Evolutionary conservation across 2,797 vertebrate species (phyloP).

Genomic region (Sternotherus odoratus): DNA sequence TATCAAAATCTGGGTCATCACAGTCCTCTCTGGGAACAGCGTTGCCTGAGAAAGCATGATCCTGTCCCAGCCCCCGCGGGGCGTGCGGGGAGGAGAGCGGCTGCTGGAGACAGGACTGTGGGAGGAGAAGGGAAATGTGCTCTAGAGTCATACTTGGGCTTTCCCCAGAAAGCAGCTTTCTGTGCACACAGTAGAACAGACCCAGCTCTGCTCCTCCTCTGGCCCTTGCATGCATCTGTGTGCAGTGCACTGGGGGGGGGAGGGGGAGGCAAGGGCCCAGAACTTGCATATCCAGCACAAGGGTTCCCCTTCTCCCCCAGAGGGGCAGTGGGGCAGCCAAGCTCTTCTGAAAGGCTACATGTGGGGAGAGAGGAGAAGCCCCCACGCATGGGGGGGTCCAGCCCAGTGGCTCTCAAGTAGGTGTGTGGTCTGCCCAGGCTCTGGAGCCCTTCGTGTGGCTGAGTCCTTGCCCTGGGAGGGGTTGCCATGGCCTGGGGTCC

Average conservation of each 20-base stretch:
- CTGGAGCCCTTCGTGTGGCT: too few species aligned
- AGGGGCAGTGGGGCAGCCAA: background rate
- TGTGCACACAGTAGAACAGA: background rate
- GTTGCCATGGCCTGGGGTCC: background rate
- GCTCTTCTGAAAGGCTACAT: slow-evolving; percentile 60
- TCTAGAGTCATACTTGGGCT: background rate
- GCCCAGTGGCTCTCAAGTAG: background rate
- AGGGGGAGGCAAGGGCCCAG: too few species aligned
- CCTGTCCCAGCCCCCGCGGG: background rate
- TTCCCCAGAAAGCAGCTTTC: background rate
- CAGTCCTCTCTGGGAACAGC: background rate
- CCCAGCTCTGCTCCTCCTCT: background rate
- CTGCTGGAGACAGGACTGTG: background rate
- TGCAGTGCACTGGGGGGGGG: background rate
- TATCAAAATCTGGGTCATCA: background rate
- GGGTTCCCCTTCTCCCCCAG: background rate
- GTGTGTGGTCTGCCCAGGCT: background rate
- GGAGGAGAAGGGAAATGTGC: background rate
- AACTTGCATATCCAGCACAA: background rate
- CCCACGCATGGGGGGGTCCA: background rate
- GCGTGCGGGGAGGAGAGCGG: background rate
- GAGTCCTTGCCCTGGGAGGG: background rate
- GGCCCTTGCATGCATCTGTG: background rate
- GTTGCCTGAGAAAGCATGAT: background rate
- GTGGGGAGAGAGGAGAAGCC: background rate